Evolutionary conservation across 2,797 vertebrate species (phyloP).

Genomic region (Parauchenoglanis ngamensis): DNA sequence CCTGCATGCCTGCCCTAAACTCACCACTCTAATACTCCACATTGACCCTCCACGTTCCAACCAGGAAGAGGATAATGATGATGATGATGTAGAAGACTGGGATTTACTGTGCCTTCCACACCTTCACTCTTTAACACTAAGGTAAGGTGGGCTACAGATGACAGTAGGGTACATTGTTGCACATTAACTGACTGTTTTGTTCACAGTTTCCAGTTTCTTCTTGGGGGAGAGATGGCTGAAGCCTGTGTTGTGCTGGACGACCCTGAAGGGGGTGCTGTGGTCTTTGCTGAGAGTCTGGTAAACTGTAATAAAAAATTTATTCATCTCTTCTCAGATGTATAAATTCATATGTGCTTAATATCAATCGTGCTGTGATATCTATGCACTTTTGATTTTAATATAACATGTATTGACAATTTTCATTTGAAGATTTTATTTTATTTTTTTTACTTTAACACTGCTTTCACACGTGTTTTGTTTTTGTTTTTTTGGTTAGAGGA

Average conservation of each 20-base stretch:
- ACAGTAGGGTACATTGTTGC: background rate
- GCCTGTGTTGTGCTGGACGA: conserved; percentile 58
- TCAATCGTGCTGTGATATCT: background rate
- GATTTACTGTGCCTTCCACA: conserved; percentile 65
- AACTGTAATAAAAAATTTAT: too few relatives aligned
- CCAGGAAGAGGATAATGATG: background rate
- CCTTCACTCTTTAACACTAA: conserved; percentile 69
- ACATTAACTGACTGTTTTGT: background rate
- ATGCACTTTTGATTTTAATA: conserved; percentile 7
- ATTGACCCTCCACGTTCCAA: conserved; percentile 60
- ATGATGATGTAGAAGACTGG: conserved; percentile 14
- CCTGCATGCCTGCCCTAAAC: conserved; percentile 71
- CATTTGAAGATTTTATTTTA: too few relatives aligned
- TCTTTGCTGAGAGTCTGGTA: conserved; percentile 65
- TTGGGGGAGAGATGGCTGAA: conserved; percentile 64
- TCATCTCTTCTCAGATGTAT: background rate
- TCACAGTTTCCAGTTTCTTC: conserved; percentile 66
- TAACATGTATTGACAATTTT: background rate
- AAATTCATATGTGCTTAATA: background rate
- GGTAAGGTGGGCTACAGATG: conserved; percentile 58
- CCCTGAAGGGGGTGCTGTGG: conserved; percentile 65
- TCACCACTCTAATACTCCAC: conserved; percentile 69
- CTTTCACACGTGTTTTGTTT: too few relatives aligned
- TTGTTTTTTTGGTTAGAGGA: too few relatives aligned
- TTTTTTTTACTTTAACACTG: too few relatives aligned